Percentiles rank a stretch among this genome's conserved stretches.
These are phyloP conservation scores for Elegia similella DNA, from an alignment of 2,888 invertebrate species.

Conservation along the genomic window DNA sequence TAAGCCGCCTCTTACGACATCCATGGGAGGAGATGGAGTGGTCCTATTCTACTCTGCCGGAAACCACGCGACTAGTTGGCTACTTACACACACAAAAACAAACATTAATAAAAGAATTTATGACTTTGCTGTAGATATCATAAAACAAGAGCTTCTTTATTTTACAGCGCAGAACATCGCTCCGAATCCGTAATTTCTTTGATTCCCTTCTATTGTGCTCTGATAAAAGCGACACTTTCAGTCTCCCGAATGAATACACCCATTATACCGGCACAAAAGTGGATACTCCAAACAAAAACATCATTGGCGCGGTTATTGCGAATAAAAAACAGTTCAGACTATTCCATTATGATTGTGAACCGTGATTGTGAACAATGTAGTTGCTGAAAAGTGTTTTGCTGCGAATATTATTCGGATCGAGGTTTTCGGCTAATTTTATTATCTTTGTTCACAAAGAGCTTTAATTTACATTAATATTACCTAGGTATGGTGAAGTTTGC, in stretches of 20 bases:
- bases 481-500: no score
- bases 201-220: slow-evolving; percentile 73
- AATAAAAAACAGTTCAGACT: slow-evolving; percentile 65
- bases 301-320: slow-evolving; percentile 57
- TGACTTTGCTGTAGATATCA: no score
- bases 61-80: no score
- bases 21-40: no score
- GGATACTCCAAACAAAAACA: slow-evolving; percentile 74
- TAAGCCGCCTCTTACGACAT: no score
- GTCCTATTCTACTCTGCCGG: no score
- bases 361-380: slow-evolving; percentile 18
- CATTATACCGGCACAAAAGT: slow-evolving; percentile 77
- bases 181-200: slow-evolving; percentile 75
- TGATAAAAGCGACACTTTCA: slow-evolving; percentile 79
- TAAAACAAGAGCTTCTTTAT: slow-evolving; percentile 40
- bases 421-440: background rate
- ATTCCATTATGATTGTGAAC: slow-evolving; percentile 56
- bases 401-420: background rate
- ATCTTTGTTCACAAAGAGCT: no score
- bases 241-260: slow-evolving; percentile 75
- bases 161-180: slow-evolving; percentile 69
- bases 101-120: no score
- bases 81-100: no score
- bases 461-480: no score
- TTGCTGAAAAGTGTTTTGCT: background rate